phyloP scores from a whole-genome alignment of 1,140 invertebrate species.

The Diabrotica undecimpunctata region DNA sequence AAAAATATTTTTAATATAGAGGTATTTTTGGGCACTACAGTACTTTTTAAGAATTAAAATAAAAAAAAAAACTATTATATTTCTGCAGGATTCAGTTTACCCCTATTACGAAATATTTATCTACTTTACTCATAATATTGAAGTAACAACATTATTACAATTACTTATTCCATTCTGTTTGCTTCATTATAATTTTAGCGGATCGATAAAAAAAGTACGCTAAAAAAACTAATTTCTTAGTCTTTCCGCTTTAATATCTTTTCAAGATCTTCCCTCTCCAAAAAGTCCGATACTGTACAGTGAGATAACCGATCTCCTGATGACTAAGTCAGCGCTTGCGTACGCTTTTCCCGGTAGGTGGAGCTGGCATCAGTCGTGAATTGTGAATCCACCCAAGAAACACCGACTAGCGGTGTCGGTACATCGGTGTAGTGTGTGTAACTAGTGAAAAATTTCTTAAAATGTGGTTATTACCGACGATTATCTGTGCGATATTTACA shows the following conservation, averaged over 20 bases:
- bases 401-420: constrained; percentile 36
- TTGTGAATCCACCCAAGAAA: constrained; percentile 39
- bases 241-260: not conserved
- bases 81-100: too few species aligned
- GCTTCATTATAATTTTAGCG: too few species aligned
- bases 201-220: not conserved
- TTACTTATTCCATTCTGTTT: too few species aligned
- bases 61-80: too few species aligned
- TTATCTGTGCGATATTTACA: constrained; percentile 34
- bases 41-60: too few species aligned
- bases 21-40: too few species aligned
- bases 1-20: too few species aligned
- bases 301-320: constrained; percentile 23
- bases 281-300: constrained; percentile 1
- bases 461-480: constrained; percentile 41
- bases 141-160: too few species aligned
- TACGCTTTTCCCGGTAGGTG: constrained; percentile 38
- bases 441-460: constrained; percentile 34
- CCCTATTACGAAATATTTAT: too few species aligned
- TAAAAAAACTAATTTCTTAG: not conserved
- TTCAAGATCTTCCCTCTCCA: not conserved
- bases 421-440: constrained; percentile 25
- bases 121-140: too few species aligned
- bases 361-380: constrained; percentile 41
- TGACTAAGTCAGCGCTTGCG: constrained; percentile 39